Conservation (phyloP, 2,113 vertebrate genomes). For the Gallinago paraguaiae region DNA sequence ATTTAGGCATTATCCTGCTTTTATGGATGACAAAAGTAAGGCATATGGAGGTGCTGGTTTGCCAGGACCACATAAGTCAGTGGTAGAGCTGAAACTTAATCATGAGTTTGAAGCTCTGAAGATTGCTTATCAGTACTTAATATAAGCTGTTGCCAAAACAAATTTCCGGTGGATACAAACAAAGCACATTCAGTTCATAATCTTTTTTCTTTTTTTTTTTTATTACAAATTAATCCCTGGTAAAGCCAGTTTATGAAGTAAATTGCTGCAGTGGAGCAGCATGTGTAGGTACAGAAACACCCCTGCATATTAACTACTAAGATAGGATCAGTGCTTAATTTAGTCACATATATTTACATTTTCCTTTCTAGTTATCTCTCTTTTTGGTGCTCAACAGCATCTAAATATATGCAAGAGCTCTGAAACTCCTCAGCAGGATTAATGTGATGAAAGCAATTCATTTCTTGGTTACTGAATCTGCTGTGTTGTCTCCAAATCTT, state of each 20-base stretch:
- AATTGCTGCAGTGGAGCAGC: conserved; percentile 34
- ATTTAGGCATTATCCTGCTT: not conserved
- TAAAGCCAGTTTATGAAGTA: conserved; percentile 32
- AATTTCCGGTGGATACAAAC: conserved; percentile 19
- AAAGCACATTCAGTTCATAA: conserved; percentile 36
- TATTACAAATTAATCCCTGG: conserved; percentile 34
- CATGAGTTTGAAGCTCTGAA: not conserved
- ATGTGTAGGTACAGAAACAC: conserved; percentile 11
- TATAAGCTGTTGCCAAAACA: conserved; percentile 15
- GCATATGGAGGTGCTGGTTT: not conserved
- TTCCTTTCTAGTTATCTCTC: conserved; percentile 62
- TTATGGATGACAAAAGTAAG: not conserved
- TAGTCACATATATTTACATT: conserved; percentile 66
- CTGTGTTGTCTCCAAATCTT: conserved; percentile 45
- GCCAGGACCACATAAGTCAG: not conserved
- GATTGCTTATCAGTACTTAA: conserved; percentile 24
- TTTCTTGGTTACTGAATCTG: conserved; percentile 60
- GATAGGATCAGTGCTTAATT: conserved; percentile 66
- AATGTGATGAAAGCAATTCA: conserved; percentile 65
- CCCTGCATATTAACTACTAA: conserved; percentile 38
- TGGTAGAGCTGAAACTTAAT: not conserved
- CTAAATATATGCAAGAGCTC: conserved; percentile 53
- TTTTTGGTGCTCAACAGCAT: conserved; percentile 24
- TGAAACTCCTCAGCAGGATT: conserved; percentile 68
- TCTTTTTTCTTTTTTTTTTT: not conserved